phyloP scores from a whole-genome alignment of 2,113 vertebrate species.

The Microcebus murinus region DNA sequence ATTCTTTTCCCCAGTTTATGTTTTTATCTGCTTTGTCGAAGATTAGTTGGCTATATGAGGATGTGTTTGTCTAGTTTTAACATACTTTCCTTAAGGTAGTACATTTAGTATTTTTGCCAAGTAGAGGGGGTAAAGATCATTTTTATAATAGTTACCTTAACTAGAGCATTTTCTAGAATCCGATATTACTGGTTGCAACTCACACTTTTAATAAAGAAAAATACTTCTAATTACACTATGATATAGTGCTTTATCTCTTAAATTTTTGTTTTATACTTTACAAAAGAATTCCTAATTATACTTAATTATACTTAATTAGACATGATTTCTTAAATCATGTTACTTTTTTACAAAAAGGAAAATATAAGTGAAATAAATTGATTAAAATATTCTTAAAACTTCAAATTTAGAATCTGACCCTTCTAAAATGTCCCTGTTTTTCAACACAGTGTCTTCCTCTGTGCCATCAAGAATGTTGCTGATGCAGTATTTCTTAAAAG shows the following conservation, averaged over 20 bases:
- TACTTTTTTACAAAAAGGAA: background rate
- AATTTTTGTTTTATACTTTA: background rate
- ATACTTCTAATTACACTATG: background rate
- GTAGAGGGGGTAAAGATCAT: background rate
- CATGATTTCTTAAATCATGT: background rate
- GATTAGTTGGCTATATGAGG: no score
- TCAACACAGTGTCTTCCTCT: background rate
- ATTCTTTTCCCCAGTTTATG: no score
- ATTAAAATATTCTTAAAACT: background rate
- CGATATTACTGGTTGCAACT: background rate
- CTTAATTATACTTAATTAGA: background rate
- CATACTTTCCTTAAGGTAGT: background rate
- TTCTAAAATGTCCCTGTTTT: background rate
- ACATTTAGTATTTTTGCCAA: background rate
- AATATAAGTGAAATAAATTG: background rate
- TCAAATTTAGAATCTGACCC: background rate
- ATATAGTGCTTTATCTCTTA: background rate
- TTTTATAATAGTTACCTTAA: background rate
- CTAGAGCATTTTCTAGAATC: background rate
- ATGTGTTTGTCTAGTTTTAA: background rate
- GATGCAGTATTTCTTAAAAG: background rate
- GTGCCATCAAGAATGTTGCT: background rate
- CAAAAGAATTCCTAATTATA: background rate
- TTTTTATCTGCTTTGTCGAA: no score
- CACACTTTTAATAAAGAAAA: conserved; percentile 1